Evolutionary conservation across 2,797 vertebrate species (phyloP).

Genomic region (Hyperoplus lanceolatus): DNA sequence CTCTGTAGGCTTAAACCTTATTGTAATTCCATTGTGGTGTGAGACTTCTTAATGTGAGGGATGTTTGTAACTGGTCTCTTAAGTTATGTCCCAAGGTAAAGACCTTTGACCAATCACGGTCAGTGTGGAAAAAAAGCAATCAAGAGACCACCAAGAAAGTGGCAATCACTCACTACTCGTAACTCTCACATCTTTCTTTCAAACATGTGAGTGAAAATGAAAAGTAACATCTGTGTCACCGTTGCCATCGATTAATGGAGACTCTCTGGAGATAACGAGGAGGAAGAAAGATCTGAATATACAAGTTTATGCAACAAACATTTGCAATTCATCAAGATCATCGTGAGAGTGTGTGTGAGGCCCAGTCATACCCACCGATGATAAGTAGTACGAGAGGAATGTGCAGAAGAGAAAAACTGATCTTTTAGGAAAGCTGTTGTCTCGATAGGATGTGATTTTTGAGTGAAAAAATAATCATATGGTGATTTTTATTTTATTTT

Average conservation of each 20-base stretch:
- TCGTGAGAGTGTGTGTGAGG: slow-evolving; percentile 39
- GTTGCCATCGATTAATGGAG: slow-evolving; percentile 23
- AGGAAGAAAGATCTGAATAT: slow-evolving; percentile 47
- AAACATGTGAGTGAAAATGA: slow-evolving; percentile 11
- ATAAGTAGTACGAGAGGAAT: slow-evolving; percentile 30
- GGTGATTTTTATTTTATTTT: not conserved
- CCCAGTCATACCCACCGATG: slow-evolving; percentile 39
- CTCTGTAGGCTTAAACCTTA: slow-evolving; percentile 34
- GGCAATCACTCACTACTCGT: not conserved
- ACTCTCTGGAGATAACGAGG: slow-evolving; percentile 41
- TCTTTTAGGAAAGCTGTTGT: slow-evolving; percentile 10
- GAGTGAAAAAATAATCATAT: not conserved
- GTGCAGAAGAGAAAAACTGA: slow-evolving; percentile 19
- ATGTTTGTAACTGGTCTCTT: not conserved
- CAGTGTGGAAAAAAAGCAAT: slow-evolving; percentile 2
- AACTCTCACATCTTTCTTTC: slow-evolving; percentile 10
- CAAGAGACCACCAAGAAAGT: slow-evolving; percentile 30
- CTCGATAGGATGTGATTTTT: slow-evolving; percentile 2
- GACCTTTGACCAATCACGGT: slow-evolving; percentile 11
- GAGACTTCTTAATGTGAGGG: slow-evolving; percentile 8
- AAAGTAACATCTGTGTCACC: slow-evolving; percentile 1
- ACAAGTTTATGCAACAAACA: slow-evolving; percentile 64
- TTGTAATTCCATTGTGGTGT: slow-evolving; percentile 23
- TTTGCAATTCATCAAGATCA: slow-evolving; percentile 61
- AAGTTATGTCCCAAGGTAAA: slow-evolving; percentile 2